Percentiles rank a stretch among this genome's conserved stretches.
Conservation (phyloP, 2,888 invertebrate species). For the Mimachlamys varia region DNA sequence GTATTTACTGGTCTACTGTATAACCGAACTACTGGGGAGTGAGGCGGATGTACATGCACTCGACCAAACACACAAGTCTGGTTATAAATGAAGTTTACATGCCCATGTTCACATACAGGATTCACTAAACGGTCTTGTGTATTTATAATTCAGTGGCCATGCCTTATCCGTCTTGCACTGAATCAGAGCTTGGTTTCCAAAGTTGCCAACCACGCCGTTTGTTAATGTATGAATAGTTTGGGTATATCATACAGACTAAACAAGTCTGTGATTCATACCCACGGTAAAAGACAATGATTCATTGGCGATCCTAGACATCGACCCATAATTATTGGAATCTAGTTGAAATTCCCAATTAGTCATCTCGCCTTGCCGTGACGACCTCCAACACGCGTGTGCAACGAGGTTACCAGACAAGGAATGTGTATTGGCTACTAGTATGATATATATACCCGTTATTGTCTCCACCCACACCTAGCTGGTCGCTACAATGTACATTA, state of each 20-base stretch:
- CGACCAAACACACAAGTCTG: too few relatives aligned
- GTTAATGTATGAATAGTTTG: not conserved
- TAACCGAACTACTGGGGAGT: too few relatives aligned
- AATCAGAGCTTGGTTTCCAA: not conserved
- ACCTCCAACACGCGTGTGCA: not conserved
- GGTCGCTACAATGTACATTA: not conserved
- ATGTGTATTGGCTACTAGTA: not conserved
- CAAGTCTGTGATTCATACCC: conserved; percentile 11
- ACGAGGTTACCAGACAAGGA: not conserved
- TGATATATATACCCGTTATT: not conserved
- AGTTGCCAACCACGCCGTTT: not conserved
- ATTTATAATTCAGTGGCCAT: too few relatives aligned
- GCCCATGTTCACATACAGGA: too few relatives aligned
- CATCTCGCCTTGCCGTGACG: conserved; percentile 7
- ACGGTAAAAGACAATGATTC: conserved; percentile 5
- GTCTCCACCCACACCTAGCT: not conserved
- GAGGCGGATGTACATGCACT: too few relatives aligned
- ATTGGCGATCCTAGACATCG: not conserved
- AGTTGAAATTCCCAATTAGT: conserved; percentile 17
- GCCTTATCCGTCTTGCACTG: too few relatives aligned
- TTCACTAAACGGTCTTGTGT: too few relatives aligned
- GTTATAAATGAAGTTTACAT: too few relatives aligned
- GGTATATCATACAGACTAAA: not conserved
- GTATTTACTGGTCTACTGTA: too few relatives aligned
- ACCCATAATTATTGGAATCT: conserved; percentile 23